Evolutionary conservation across 2,113 vertebrate species (phyloP), one percentile per base, ranked within the genome.

Genomic region (Epinephelus lanceolatus): DNA sequence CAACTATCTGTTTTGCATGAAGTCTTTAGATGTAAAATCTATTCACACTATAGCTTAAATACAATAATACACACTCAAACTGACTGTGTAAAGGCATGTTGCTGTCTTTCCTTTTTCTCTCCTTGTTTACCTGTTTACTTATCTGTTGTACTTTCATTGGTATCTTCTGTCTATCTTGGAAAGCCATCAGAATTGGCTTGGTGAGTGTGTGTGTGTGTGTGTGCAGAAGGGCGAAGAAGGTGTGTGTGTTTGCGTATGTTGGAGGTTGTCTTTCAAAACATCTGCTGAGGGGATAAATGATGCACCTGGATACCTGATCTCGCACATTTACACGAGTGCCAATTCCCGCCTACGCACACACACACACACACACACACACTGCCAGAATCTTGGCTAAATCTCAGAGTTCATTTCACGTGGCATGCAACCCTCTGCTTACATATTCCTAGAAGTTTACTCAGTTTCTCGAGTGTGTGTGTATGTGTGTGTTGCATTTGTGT

Each of bases 221-320:
- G 60, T 53, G 27, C 27, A 27, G 27, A 27, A 27, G 27, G 27
- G 27, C 27, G 2, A 27, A 27, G 27, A 27, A 27, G 27, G 27
- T 27, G 27, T 27, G 27, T 27, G 72, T 40, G 78, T 27, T 23
- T 63, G 27, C 52, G 14, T 76, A 27, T 78, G 59, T 81, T 81
- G 60, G 85, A 81, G 88, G 78, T 78, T 78, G 76, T 87, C 79
- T 83, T 86, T 86, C 59, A 72, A 78, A 89, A 87, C 77, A 79
- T 88, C 82, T 90, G 86, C 69, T 84, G 71, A 80, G 80, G 74
- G 72, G 83, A 78, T 82, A 82, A 88, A 72, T 65, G 81, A 85
- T 86, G 83, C 78, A 88, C 81, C 78, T 88, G 75, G 68, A 86
- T 68, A 80, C 67, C 68, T 74, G 60, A 67, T 81, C 69, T 69